These are phyloP conservation scores for Solea senegalensis DNA, from an alignment of 2,113 vertebrate genomes.

Conservation along the genomic window DNA sequence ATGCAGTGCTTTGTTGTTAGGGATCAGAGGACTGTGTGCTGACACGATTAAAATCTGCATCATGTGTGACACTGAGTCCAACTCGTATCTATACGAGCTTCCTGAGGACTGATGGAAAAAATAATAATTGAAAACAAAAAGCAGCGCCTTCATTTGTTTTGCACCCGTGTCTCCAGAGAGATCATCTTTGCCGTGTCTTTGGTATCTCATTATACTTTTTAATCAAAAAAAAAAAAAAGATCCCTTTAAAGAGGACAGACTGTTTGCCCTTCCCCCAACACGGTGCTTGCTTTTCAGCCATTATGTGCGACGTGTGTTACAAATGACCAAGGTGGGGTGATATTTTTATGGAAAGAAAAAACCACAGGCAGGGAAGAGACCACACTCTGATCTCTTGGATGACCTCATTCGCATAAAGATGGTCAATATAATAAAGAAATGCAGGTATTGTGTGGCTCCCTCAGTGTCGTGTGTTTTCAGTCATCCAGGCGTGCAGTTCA, in stretches of 20 bases:
- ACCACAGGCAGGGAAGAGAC: conserved; percentile 81
- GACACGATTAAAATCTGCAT: conserved; percentile 96
- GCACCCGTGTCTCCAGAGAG: conserved; percentile 82
- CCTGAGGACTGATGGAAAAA: conserved; percentile 83
- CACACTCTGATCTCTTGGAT: conserved; percentile 88
- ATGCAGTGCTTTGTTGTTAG: conserved; percentile 88
- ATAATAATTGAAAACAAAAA: conserved; percentile 89
- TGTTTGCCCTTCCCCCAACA: conserved; percentile 90
- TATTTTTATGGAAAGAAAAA: conserved; percentile 88
- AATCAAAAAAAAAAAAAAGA: conserved; percentile 86
- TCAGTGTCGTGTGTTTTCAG: conserved; percentile 45
- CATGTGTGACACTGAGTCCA: conserved; percentile 82
- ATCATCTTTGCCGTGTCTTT: conserved; percentile 87
- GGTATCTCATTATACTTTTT: conserved; percentile 92
- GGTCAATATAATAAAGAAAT: conserved; percentile 88
- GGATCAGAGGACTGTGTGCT: conserved; percentile 87
- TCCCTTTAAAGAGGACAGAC: conserved; percentile 85
- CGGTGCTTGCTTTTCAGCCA: conserved; percentile 87
- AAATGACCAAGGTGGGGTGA: conserved; percentile 96
- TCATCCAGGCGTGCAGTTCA: conserved; percentile 19
- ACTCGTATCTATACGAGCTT: conserved; percentile 80
- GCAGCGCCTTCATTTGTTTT: conserved; percentile 89
- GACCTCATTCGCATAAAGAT: conserved; percentile 91
- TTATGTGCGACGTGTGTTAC: conserved; percentile 94
- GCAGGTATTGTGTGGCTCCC: conserved; percentile 80